Evolutionary conservation across 2,888 invertebrate species (phyloP).

Genomic region (Sarcophaga subvicina): DNA sequence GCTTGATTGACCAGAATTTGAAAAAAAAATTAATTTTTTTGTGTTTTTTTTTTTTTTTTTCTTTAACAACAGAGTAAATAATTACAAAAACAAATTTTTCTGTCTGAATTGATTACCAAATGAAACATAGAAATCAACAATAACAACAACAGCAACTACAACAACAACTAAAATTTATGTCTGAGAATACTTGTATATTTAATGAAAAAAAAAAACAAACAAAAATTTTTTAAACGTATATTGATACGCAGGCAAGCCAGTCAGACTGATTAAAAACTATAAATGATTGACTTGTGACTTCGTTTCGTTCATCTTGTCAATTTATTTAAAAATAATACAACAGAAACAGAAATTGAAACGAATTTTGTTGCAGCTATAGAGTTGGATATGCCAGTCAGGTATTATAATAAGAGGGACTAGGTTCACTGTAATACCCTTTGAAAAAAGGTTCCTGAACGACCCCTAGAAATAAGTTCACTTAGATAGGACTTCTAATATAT

Average conservation of each 20-base stretch:
- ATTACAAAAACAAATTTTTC: conserved; percentile 5
- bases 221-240: conserved; percentile 32
- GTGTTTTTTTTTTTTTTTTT: conserved; percentile 41
- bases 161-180: not conserved
- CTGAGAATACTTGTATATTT: conserved; percentile 30
- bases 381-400: too few species aligned
- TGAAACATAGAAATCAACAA: conserved; percentile 16
- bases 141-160: not conserved
- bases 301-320: conserved; percentile 28
- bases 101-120: conserved; percentile 36
- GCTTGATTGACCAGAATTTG: conserved; percentile 67
- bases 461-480: too few species aligned
- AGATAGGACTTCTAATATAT: too few species aligned
- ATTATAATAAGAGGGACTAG: too few species aligned
- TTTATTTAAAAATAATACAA: conserved; percentile 27
- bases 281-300: conserved; percentile 67
- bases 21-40: conserved; percentile 49
- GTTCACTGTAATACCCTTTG: too few species aligned
- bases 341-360: not conserved
- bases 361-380: conserved; percentile 7
- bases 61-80: conserved; percentile 17
- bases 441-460: too few species aligned
- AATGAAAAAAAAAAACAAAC: conserved; percentile 9
- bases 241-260: conserved; percentile 60
- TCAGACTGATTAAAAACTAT: conserved; percentile 65